These are phyloP conservation scores for Oscheius sp. DNA, from an alignment of 2,888 invertebrate genomes.

Conservation along the genomic window DNA sequence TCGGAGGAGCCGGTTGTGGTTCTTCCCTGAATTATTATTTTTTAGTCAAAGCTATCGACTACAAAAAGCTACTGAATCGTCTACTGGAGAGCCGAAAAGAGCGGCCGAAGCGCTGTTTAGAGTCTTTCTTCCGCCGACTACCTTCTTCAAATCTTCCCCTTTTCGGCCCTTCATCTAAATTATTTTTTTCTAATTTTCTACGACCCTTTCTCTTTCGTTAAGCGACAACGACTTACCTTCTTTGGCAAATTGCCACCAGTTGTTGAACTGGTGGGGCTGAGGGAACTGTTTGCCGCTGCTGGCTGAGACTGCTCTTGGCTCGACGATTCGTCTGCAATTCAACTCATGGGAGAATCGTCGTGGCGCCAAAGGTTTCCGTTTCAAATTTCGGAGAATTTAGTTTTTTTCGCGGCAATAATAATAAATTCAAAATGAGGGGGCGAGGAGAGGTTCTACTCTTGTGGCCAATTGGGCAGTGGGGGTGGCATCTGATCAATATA, in stretches of 20 bases:
- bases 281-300: background rate
- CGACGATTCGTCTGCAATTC: conserved; percentile 10
- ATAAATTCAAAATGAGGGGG: background rate
- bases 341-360: background rate
- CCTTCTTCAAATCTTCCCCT: conserved; percentile 26
- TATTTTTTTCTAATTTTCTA: background rate
- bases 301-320: background rate
- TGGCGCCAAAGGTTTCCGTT: too few relatives aligned
- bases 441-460: background rate
- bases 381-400: too few relatives aligned
- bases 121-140: conserved; percentile 36
- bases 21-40: background rate
- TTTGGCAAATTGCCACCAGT: conserved; percentile 6
- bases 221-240: background rate
- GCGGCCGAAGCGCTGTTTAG: conserved; percentile 42
- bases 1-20: conserved; percentile 12
- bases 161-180: conserved; percentile 25
- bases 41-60: background rate
- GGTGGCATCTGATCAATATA: conserved; percentile 16
- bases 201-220: background rate
- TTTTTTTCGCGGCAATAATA: too few relatives aligned
- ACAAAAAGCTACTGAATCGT: conserved; percentile 18
- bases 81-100: conserved; percentile 32
- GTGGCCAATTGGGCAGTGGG: background rate
- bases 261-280: background rate